Conservation (phyloP, 2,113 vertebrate genomes). For the Callocephalon fimbriatum region DNA sequence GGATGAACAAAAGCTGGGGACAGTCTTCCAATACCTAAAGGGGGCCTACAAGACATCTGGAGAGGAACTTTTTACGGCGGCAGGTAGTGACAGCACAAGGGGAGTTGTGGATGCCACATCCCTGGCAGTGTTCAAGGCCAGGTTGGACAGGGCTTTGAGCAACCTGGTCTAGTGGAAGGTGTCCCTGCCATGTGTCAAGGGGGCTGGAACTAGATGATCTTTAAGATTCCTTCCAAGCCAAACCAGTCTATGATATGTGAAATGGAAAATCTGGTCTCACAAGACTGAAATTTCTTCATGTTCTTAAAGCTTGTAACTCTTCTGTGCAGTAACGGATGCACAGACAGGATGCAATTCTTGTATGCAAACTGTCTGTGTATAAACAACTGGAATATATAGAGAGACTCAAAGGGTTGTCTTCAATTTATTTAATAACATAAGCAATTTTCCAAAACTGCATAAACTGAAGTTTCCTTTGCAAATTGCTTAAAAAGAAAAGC, state of each 20-base stretch:
- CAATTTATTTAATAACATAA: slow-evolving; percentile 20
- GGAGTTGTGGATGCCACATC: neutral
- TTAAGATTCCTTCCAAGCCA: neutral
- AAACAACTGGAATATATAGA: neutral
- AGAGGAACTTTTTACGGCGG: neutral
- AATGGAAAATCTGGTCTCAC: slow-evolving; percentile 8
- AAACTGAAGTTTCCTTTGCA: slow-evolving; percentile 44
- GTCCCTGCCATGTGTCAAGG: neutral
- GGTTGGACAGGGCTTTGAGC: neutral
- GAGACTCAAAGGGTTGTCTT: neutral
- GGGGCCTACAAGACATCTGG: neutral
- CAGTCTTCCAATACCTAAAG: neutral
- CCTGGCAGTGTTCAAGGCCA: neutral
- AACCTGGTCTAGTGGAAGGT: neutral
- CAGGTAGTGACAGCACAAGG: neutral
- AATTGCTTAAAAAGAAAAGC: slow-evolving; percentile 24
- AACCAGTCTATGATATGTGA: neutral
- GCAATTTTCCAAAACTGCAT: slow-evolving; percentile 21
- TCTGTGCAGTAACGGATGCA: neutral
- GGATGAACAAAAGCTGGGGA: neutral
- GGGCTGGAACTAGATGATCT: neutral
- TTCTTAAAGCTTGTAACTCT: neutral
- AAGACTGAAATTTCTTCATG: neutral
- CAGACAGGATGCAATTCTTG: neutral
- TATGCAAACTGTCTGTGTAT: neutral